Evolutionary conservation across 2,113 vertebrate species (phyloP), one percentile per base, ranked within the genome.

Genomic region (Phrynocephalus versicolor): DNA sequence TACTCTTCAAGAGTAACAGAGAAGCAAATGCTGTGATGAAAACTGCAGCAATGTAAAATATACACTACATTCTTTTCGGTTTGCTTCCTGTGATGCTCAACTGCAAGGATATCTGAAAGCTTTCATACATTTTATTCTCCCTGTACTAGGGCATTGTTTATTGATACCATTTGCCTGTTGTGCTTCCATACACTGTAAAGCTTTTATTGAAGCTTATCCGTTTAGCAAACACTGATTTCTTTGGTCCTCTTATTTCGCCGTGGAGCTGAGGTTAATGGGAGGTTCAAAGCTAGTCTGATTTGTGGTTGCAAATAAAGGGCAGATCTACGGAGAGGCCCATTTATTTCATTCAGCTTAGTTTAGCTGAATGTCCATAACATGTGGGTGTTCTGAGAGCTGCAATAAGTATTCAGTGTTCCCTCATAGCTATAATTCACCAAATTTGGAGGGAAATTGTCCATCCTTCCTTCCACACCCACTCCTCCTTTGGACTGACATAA

Each of bases 191-290:
- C 84, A 7, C 16, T 78, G 14, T n/a, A 83, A 12, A 10, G 2
- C n/a, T 88, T 86, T 83, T 55, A 21, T 1, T 64, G 14, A 82
- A 72, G 0, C 7, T 1, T 25, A 85, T 60, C n/a, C 2, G 35
- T 41, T 67, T 88, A 5, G 55, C 85, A 90, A 89, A 57, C 0
- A 57, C 0, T 16, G 70, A 3, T n/a, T 86, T 74, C 0, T 64
- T 64, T 19, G 15, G 57, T 18, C 16, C n/a, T 33, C 6, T 75
- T 65, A 16, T 71, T 87, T 89, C 91, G 88, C 86, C 45, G 41
- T n/a, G 4, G 9, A 69, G 16, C 27, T 76, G 74, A n/a, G 27
- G 30, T 27, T 8, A 15, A 51, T n/a, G 15, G 45, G 55, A 27
- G 27, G 12, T 55, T n/a, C 27, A 25, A 75, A n/a, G 5, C 45